Evolutionary conservation across 1,140 invertebrate species (phyloP).

Genomic region (Ephestia elutella): DNA sequence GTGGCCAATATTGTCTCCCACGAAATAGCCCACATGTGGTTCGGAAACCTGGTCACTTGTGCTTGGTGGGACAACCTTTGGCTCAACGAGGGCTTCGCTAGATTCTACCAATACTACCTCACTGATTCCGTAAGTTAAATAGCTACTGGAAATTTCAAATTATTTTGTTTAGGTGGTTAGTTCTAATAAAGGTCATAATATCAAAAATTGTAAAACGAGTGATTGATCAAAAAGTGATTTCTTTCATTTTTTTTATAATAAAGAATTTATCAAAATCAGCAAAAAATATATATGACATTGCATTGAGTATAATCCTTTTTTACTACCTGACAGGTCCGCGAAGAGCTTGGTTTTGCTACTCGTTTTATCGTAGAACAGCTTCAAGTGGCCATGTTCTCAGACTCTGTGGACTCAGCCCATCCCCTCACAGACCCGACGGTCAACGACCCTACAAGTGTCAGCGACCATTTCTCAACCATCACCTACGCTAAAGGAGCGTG

Average conservation of each 20-base stretch:
- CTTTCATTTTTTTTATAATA: too few relatives aligned
- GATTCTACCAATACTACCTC: constrained; percentile 81
- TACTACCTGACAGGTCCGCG: constrained; percentile 48
- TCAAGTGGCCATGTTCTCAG: constrained; percentile 78
- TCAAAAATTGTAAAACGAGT: too few relatives aligned
- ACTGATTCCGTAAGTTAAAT: constrained; percentile 67
- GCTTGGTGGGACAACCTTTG: constrained; percentile 81
- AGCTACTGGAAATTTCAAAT: too few relatives aligned
- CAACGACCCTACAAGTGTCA: constrained; percentile 66
- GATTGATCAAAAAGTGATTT: too few relatives aligned
- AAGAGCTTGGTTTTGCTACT: constrained; percentile 59
- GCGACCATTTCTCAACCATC: constrained; percentile 75
- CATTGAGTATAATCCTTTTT: background rate
- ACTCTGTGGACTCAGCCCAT: constrained; percentile 79
- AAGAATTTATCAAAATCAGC: too few relatives aligned
- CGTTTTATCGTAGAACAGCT: constrained; percentile 79
- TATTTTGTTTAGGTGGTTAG: background rate
- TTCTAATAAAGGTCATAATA: too few relatives aligned
- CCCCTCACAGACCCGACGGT: constrained; percentile 71
- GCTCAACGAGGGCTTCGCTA: constrained; percentile 82
- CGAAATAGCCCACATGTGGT: constrained; percentile 73
- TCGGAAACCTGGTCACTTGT: constrained; percentile 77
- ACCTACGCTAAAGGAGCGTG: constrained; percentile 81
- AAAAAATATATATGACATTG: too few relatives aligned
- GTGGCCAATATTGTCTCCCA: constrained; percentile 73